These are phyloP conservation scores for Teleogryllus oceanicus DNA, from an alignment of 2,888 invertebrate species.

Conservation along the genomic window DNA sequence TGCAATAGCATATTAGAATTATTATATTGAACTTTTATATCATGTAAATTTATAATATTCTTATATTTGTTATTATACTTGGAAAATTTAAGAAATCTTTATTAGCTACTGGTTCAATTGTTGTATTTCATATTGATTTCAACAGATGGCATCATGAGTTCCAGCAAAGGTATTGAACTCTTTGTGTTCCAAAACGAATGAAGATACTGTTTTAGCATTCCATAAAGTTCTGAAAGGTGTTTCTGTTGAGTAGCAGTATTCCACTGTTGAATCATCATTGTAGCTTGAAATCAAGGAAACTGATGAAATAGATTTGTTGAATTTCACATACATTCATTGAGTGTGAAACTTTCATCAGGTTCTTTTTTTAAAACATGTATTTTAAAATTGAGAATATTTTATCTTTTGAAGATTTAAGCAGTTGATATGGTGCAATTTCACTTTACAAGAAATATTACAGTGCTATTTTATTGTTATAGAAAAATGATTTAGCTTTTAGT, in stretches of 20 bases:
- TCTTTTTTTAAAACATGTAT: conserved; percentile 4
- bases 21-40: background rate
- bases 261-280: conserved; percentile 21
- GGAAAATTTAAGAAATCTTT: conserved; percentile 46
- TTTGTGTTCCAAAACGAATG: background rate
- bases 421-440: conserved; percentile 20
- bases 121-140: conserved; percentile 99
- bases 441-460: background rate
- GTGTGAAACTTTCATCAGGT: conserved; percentile 21
- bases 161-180: conserved; percentile 80
- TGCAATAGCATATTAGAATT: background rate
- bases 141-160: conserved; percentile 97
- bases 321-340: conserved; percentile 5
- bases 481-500: background rate
- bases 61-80: background rate
- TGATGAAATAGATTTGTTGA: conserved; percentile 23
- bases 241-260: conserved; percentile 21
- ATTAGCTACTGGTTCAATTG: conserved; percentile 93
- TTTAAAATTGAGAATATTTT: conserved; percentile 21
- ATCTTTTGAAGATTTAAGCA: conserved; percentile 1
- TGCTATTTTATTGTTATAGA: conserved; percentile 12
- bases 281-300: conserved; percentile 11
- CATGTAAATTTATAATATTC: background rate
- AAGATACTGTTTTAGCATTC: conserved; percentile 11
- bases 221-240: background rate